Conservation (phyloP, 1,140 invertebrate genomes). For the Saccostrea glomerata region DNA sequence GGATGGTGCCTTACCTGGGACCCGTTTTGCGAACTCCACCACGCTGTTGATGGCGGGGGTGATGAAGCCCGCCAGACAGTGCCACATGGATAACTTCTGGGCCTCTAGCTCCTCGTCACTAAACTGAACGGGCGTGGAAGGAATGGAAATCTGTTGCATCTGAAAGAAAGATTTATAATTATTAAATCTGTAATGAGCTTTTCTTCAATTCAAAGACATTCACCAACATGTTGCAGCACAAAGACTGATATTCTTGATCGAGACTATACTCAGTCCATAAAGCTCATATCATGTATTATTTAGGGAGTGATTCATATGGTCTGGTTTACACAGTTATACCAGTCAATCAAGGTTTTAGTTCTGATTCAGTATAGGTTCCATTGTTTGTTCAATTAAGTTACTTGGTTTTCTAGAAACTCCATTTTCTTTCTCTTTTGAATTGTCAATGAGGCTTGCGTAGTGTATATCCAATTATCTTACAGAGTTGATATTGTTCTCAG, state of each 20-base stretch:
- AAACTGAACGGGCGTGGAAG: conserved; percentile 64
- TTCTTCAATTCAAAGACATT: no score
- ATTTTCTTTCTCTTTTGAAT: no score
- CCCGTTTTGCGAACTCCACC: conserved; percentile 99
- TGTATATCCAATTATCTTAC: not conserved
- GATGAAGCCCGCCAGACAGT: conserved; percentile 95
- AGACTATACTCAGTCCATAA: no score
- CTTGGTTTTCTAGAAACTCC: no score
- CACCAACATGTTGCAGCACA: not conserved
- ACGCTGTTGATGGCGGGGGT: conserved; percentile 98
- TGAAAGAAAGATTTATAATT: conserved; percentile 43
- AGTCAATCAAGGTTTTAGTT: not conserved
- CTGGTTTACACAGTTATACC: not conserved
- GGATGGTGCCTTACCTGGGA: conserved; percentile 86
- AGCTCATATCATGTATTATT: no score
- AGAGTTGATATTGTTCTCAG: not conserved
- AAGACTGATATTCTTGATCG: not conserved
- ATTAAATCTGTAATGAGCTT: no score
- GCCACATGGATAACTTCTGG: conserved; percentile 85
- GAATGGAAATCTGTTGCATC: conserved; percentile 70
- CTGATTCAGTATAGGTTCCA: not conserved
- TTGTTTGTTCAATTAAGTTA: not conserved
- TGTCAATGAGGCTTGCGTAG: no score
- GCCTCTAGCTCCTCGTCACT: conserved; percentile 70
- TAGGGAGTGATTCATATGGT: no score